Evolutionary conservation across 2,797 vertebrate genomes (phyloP), one percentile per base, ranked within the genome.

Genomic region (Manis javanica): DNA sequence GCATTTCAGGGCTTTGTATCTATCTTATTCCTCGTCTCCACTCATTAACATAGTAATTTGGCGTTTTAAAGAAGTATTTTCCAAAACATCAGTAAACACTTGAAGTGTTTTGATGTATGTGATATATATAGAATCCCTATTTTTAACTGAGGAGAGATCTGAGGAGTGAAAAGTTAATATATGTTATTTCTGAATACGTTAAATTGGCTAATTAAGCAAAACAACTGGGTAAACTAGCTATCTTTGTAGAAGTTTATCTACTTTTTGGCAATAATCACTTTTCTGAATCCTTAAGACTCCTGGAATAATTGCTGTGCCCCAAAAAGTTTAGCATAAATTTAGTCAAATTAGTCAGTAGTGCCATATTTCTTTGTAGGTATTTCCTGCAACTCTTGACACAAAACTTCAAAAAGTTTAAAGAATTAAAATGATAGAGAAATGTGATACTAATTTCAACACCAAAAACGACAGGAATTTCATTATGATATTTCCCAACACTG

Each of bases 261-360:
- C 63, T 85, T 95, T 87, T 85, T 53, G 83, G 72, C 15, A 92
- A 77, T 55, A 82, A 78, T 66, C 51, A 49, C 13, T 86, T 87
- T 90, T 95, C 39, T 90, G 39, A 94, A 84, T 92, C 82, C 61
- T 49, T 81, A 23, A 7, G 68, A 89, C 34, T 95, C 66, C 37
- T 66, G 66, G 68, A 77, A 19, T 34, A 87, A 92, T 8, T 89
- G 42, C 24, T 72, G 2, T 77, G 23, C 14, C 64, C 71, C 84
- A 5, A 69, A 91, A 97, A 94, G 86, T 96, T 90, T 91, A 96
- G 71, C 46, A 91, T 94, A 87, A 94, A 94, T 53, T 68, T 87
- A 89, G 42, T 74, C 59, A 90, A 93, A 84, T 90, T 78, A 92
- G 37, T 91, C n/a, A 69, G 51, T n/a, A 84, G 16, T 82, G 61